Conservation (phyloP, 1,140 invertebrate genomes). For the Papilio machaon region DNA sequence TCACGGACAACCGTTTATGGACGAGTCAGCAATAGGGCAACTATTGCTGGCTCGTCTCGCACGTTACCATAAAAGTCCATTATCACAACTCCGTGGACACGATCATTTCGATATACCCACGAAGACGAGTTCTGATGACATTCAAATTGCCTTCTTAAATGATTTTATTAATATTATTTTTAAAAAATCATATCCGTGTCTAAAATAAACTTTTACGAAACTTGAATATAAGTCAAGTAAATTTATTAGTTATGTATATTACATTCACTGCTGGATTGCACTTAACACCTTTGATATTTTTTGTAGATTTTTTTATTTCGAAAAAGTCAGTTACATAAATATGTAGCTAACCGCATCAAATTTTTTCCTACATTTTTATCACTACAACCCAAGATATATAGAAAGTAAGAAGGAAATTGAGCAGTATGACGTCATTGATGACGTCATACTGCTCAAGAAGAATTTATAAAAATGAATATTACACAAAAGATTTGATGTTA, state of each 20-base stretch:
- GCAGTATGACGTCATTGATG: too few species aligned
- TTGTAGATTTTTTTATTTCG: too few species aligned
- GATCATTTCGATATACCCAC: background rate
- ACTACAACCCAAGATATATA: too few species aligned
- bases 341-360: too few species aligned
- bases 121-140: background rate
- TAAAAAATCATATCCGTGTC: background rate
- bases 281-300: too few species aligned
- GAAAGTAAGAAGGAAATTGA: too few species aligned
- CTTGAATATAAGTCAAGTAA: background rate
- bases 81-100: background rate
- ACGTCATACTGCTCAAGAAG: too few species aligned
- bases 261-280: too few species aligned
- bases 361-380: too few species aligned
- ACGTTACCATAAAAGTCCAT: slow-evolving; percentile 31
- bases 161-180: background rate
- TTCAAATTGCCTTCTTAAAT: background rate
- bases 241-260: background rate
- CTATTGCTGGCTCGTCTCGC: background rate
- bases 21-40: background rate
- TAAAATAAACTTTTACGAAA: background rate
- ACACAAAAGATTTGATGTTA: too few species aligned
- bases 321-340: too few species aligned
- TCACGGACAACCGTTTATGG: slow-evolving; percentile 24
- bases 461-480: too few species aligned